Percentiles rank a stretch among this genome's conserved stretches.
phyloP scores from a whole-genome alignment of 2,888 invertebrate species.

The Morpho achilles region DNA sequence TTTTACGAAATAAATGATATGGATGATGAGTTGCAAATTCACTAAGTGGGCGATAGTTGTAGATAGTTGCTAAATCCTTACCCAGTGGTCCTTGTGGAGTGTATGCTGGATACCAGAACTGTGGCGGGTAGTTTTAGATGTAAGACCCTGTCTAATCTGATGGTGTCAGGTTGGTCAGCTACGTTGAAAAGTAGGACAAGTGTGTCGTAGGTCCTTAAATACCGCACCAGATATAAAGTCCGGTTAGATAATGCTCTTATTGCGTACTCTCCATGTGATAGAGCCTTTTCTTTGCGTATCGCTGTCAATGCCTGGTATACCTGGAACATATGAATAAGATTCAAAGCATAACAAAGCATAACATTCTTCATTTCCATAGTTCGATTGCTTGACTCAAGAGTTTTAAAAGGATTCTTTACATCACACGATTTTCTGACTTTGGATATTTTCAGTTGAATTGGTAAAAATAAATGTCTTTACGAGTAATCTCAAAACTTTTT shows the following conservation, averaged over 20 bases:
- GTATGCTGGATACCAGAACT: constrained; percentile 43
- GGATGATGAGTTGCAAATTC: too few species aligned
- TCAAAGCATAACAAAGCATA: too few species aligned
- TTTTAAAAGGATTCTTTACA: too few species aligned
- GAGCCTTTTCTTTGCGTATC: constrained; percentile 56
- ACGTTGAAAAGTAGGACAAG: constrained; percentile 70
- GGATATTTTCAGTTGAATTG: too few species aligned
- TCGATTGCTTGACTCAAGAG: too few species aligned
- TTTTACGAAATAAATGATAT: too few species aligned
- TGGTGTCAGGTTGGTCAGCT: constrained; percentile 43
- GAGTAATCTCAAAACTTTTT: not conserved
- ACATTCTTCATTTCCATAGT: too few species aligned
- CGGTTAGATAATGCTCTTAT: constrained; percentile 52
- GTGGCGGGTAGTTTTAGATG: constrained; percentile 38
- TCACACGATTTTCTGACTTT: too few species aligned
- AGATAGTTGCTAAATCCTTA: constrained; percentile 24
- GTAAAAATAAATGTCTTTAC: too few species aligned
- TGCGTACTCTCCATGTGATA: constrained; percentile 56
- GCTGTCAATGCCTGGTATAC: constrained; percentile 76
- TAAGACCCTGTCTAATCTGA: constrained; percentile 46
- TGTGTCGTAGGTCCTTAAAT: constrained; percentile 35
- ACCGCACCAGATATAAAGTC: constrained; percentile 36
- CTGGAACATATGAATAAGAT: constrained; percentile 30
- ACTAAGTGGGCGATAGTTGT: too few species aligned
- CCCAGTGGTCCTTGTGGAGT: constrained; percentile 40